Conservation (phyloP, 2,113 vertebrate genomes). For the Ameiurus melas region DNA sequence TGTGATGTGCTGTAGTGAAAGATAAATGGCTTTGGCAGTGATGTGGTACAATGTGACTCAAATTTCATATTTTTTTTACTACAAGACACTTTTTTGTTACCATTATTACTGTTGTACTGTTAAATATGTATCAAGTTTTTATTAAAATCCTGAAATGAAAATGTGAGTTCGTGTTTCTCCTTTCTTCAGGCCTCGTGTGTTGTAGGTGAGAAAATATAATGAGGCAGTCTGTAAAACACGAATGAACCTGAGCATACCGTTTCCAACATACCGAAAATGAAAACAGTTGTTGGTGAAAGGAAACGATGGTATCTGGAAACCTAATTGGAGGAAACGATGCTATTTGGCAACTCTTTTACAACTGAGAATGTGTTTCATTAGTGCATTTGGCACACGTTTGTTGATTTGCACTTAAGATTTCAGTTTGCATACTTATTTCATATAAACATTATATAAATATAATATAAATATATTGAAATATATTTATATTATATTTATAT, state of each 20-base stretch:
- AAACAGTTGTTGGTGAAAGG: conserved; percentile 1
- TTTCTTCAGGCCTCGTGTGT: background rate
- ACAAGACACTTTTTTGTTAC: background rate
- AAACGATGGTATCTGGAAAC: background rate
- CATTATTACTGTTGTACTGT: background rate
- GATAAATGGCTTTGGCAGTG: background rate
- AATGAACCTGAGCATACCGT: background rate
- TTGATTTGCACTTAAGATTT: background rate
- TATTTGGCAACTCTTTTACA: background rate
- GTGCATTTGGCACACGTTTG: background rate
- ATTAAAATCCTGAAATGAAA: background rate
- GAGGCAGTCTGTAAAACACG: background rate
- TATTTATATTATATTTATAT: no score
- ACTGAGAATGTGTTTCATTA: background rate
- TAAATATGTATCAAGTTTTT: background rate
- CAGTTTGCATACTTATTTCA: background rate
- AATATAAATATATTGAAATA: background rate
- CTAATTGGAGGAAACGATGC: background rate
- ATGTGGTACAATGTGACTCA: background rate
- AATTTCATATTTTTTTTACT: background rate
- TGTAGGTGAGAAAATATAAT: background rate
- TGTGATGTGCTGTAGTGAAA: background rate
- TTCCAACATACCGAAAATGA: background rate
- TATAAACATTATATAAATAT: background rate
- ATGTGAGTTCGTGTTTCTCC: background rate